A percentile compares a stretch with the other conserved stretches of the same genome.
Evolutionary conservation across 2,888 invertebrate species (phyloP).

Genomic region (Pegoplata infirma): DNA sequence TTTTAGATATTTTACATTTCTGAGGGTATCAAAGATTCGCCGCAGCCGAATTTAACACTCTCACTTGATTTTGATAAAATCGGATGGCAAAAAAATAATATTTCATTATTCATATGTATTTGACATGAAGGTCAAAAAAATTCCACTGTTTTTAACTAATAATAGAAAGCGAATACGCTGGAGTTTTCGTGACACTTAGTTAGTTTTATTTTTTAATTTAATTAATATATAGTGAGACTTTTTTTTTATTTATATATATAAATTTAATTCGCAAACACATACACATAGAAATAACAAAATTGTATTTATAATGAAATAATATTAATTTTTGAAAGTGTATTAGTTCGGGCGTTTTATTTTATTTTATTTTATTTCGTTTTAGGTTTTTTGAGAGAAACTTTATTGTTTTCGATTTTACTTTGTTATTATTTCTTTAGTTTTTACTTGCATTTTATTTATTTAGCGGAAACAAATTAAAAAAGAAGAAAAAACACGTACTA

Average conservation of each 20-base stretch:
- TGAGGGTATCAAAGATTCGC: too few relatives aligned
- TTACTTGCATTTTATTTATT: constrained; percentile 31
- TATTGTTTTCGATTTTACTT: constrained; percentile 1
- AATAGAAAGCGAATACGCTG: neutral
- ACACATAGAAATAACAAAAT: neutral
- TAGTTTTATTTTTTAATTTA: neutral
- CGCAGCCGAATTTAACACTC: too few relatives aligned
- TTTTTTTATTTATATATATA: neutral
- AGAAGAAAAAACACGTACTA: constrained; percentile 32
- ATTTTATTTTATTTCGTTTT: neutral
- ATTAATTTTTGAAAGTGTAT: neutral
- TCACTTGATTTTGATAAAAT: too few relatives aligned
- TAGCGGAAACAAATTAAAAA: constrained; percentile 28
- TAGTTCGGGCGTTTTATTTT: neutral
- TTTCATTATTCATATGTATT: too few relatives aligned
- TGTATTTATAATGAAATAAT: neutral
- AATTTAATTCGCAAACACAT: neutral
- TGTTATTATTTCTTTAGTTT: neutral
- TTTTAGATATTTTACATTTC: too few relatives aligned
- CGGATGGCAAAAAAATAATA: too few relatives aligned
- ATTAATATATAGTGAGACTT: neutral
- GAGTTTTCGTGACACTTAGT: neutral
- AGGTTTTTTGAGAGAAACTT: constrained; percentile 6
- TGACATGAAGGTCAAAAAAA: neutral
- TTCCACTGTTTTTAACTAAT: neutral